A percentile compares a stretch with the other conserved stretches of the same genome.
Evolutionary conservation across 2,797 vertebrate genomes (phyloP).

Genomic region (Emydoidea blandingii): DNA sequence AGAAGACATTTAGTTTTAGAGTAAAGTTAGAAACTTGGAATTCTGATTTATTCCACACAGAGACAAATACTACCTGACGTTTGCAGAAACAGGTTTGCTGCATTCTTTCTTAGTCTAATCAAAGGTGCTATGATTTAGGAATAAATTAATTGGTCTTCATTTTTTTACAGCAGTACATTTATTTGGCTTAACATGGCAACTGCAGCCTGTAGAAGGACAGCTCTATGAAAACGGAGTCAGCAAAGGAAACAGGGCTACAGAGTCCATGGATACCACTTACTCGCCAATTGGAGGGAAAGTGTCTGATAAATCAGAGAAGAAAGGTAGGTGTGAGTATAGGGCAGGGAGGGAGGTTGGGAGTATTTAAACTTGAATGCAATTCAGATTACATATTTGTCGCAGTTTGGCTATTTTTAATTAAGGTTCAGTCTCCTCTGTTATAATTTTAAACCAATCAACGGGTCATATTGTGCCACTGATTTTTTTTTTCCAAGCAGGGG

Average conservation of each 20-base stretch:
- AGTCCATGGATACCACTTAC: conserved; percentile 87
- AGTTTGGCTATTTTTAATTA: not conserved
- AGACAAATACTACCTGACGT: conserved; percentile 68
- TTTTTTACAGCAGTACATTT: conserved; percentile 93
- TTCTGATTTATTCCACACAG: conserved; percentile 65
- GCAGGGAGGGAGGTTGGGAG: accelerated
- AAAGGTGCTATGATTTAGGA: conserved; percentile 39
- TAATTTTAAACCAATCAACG: not conserved
- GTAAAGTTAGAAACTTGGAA: conserved; percentile 69
- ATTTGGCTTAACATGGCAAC: conserved; percentile 97
- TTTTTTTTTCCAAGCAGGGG: not conserved
- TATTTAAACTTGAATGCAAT: not conserved
- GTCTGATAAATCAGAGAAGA: conserved; percentile 88
- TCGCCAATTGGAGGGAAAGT: conserved; percentile 91
- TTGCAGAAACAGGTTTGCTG: conserved; percentile 66
- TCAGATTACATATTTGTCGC: not conserved
- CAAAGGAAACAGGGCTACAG: conserved; percentile 88
- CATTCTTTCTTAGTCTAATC: conserved; percentile 34
- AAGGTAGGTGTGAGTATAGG: conserved; percentile 81
- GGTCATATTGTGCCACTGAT: not conserved
- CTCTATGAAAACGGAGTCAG: conserved; percentile 96
- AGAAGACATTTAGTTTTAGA: conserved; percentile 78
- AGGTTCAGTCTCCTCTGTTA: not conserved
- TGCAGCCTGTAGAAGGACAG: conserved; percentile 93
- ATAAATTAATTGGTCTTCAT: conserved; percentile 77